Percentiles rank a stretch among this genome's conserved stretches.
Evolutionary conservation across 2,888 invertebrate genomes (phyloP).

Genomic region (Herminia tarsipennalis): DNA sequence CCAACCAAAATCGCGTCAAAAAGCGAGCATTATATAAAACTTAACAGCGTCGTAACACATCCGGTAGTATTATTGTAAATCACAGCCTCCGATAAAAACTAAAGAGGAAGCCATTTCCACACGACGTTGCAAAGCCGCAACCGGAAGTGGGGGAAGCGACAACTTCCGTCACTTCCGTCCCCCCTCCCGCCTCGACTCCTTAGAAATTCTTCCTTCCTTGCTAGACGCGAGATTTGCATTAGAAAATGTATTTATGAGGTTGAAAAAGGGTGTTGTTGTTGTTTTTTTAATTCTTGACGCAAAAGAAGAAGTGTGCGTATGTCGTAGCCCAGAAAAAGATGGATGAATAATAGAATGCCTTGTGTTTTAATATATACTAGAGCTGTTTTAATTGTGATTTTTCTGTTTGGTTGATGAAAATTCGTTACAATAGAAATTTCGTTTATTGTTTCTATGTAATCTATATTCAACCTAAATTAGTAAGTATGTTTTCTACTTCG

Average conservation of each 20-base stretch:
- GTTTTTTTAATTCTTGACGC: background rate
- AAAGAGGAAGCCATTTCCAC: conserved; percentile 35
- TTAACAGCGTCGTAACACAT: no score
- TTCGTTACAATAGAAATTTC: no score
- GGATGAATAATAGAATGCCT: no score
- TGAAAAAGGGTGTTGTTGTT: background rate
- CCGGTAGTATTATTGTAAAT: conserved; percentile 16
- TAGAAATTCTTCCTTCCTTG: conserved; percentile 23
- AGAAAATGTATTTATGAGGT: conserved; percentile 18
- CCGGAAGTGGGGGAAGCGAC: conserved; percentile 30
- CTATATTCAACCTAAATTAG: no score
- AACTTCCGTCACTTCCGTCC: conserved; percentile 31
- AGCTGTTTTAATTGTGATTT: no score
- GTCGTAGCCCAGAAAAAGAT: no score
- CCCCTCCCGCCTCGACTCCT: conserved; percentile 14
- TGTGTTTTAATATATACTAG: no score
- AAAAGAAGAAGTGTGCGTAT: background rate
- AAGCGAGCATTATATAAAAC: no score
- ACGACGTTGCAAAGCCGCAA: conserved; percentile 21
- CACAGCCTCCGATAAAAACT: conserved; percentile 39
- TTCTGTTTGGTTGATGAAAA: no score
- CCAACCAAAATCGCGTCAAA: no score
- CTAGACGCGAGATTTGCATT: conserved; percentile 31
- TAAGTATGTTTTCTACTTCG: no score
- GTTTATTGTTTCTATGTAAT: no score